A percentile compares a stretch with the other conserved stretches of the same genome.
phyloP scores from a whole-genome alignment of 2,797 vertebrate species.

The Nyctibius grandis region DNA sequence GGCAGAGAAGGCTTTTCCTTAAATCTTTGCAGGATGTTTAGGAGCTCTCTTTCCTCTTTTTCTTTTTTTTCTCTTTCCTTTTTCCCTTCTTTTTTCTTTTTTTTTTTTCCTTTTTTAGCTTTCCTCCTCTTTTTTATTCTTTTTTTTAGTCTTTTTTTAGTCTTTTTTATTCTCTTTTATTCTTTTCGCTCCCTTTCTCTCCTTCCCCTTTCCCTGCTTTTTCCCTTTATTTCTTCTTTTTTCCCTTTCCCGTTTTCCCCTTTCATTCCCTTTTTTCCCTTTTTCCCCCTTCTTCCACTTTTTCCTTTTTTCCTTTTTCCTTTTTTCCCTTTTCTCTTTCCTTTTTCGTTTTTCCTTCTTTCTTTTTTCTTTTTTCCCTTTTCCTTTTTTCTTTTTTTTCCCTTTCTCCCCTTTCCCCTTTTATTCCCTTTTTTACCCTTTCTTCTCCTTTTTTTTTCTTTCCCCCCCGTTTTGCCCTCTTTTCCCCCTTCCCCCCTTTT shows the following conservation, averaged over 20 bases:
- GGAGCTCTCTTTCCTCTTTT: background rate
- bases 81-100: fast-evolving
- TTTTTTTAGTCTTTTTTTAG: fast-evolving
- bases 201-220: fast-evolving
- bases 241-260: too few species aligned
- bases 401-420: too few species aligned
- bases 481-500: too few species aligned
- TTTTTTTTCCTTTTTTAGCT: too few species aligned
- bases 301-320: too few species aligned
- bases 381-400: background rate
- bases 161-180: fast-evolving
- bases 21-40: background rate
- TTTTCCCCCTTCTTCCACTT: fast-evolving
- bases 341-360: fast-evolving
- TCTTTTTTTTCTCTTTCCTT: fast-evolving
- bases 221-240: fast-evolving
- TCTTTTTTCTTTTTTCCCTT: too few species aligned
- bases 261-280: too few species aligned
- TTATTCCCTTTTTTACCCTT: too few species aligned
- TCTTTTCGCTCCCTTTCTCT: too few species aligned
- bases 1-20: fast-evolving
- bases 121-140: background rate
- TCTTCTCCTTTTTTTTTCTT: background rate
- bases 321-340: background rate
- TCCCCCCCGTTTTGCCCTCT: too few species aligned